Base-by-base conservation (phyloP, 92 coral and sea anemone genomes). In the Palythoa caribaeorum region DNA sequence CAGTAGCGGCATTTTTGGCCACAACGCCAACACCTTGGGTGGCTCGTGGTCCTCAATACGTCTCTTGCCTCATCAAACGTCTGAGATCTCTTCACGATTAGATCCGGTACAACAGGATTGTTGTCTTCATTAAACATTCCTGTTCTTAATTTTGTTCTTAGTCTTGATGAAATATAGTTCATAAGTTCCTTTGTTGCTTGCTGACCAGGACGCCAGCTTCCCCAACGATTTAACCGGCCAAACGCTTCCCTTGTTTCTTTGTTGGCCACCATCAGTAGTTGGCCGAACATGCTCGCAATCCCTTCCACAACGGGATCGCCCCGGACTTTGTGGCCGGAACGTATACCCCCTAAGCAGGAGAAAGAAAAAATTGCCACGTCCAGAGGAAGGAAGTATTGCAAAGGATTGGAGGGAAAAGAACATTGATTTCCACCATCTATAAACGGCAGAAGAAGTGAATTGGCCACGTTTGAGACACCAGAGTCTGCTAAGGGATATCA, bases 1-100 rank as follows among this genome's bases (percentile, higher is more conserved):
- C 94, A 91, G 71, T 88, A 88, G n/a, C 79, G 83, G 87, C 89
- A 91, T 16, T 38, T 91, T 9, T 44, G 77, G 47, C 89, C 85
- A 77, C 94, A 91, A n/a, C 91, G 80, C 91, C 89, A 91, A 70
- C 94, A 91, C 50, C 59, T 75, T 40, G 89, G 87, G 38, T 47
- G 14, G 11, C n/a, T 15, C 2, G 7, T 9, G 2, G 52, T 62
- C 14, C 14, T 75, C 74, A 87, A 69, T 4, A 69, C 12, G 11
- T 83, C 89, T 2, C 57, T 83, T 69, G 71, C 87, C 70, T 91
- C 94, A 38, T 39, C 7, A 54, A 8, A 91, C 2, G n/a, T 51
- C 9, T 84, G 76, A 50, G 55, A 59, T 19, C 78, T 68, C 63
- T 83, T 71, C 0, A 88, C 77, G n/a, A 91, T 2, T 1, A 84